phyloP scores from a whole-genome alignment of 2,888 invertebrate genomes.

The Zhuqinia jingwanae region DNA sequence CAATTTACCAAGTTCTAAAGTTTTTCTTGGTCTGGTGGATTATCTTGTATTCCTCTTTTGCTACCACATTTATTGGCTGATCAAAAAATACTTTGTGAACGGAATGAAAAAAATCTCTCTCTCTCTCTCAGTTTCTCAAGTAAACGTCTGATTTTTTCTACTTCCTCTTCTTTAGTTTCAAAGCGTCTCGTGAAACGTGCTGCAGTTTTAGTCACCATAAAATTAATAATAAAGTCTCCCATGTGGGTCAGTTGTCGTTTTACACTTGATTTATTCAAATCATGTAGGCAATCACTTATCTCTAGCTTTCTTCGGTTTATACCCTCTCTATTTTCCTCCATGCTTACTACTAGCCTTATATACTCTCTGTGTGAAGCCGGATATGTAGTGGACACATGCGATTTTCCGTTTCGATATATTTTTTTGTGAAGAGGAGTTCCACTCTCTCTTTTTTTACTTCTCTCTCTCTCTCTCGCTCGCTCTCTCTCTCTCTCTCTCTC shows the following conservation, averaged over 20 bases:
- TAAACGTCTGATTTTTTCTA: slow-evolving; percentile 27
- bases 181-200: not conserved
- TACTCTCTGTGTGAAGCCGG: too few relatives aligned
- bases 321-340: too few relatives aligned
- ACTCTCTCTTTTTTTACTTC: not conserved
- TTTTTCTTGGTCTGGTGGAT: too few relatives aligned
- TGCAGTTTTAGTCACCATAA: not conserved
- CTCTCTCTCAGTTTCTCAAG: too few relatives aligned
- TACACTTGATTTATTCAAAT: too few relatives aligned
- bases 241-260: too few relatives aligned
- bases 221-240: too few relatives aligned
- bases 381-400: not conserved
- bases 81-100: too few relatives aligned
- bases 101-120: too few relatives aligned
- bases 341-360: not conserved
- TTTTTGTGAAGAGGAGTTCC: not conserved
- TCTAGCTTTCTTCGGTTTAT: slow-evolving; percentile 12
- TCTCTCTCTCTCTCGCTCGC: not conserved
- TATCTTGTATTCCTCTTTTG: too few relatives aligned
- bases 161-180: not conserved
- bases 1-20: too few relatives aligned
- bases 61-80: too few relatives aligned
- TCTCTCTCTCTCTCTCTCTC: not conserved
- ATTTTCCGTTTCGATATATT: not conserved
- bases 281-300: not conserved